These are phyloP conservation scores for Dicrurus megarhynchus DNA, from an alignment of 2,113 vertebrate species.

Conservation along the genomic window DNA sequence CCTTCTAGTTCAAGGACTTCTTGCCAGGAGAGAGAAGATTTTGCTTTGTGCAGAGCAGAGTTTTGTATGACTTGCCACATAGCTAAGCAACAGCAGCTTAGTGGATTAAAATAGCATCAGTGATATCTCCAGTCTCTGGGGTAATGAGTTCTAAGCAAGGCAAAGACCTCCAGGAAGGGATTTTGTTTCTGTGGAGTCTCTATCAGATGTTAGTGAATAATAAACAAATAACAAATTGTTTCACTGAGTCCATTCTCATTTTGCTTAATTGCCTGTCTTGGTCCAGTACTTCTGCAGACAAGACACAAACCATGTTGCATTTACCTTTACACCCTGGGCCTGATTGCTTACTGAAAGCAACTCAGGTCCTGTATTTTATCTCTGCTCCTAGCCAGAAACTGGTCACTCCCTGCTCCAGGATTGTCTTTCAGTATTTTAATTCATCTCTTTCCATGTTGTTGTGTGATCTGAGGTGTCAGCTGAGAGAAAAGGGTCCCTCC, in stretches of 20 bases:
- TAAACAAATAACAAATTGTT: slow-evolving; percentile 34
- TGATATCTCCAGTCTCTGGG: slow-evolving; percentile 27
- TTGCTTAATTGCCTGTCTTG: slow-evolving; percentile 20
- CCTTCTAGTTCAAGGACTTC: not conserved
- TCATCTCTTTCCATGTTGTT: not conserved
- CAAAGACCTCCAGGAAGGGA: slow-evolving; percentile 33
- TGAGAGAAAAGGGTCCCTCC: not conserved
- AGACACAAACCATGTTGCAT: not conserved
- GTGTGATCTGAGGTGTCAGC: not conserved
- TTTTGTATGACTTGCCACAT: not conserved
- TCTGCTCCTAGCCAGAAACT: not conserved
- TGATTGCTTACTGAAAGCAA: not conserved
- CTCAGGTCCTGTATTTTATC: not conserved
- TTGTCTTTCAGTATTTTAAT: not conserved
- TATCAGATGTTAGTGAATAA: not conserved
- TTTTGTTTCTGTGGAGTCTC: slow-evolving; percentile 19
- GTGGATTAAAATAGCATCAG: slow-evolving; percentile 48
- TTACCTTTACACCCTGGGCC: not conserved
- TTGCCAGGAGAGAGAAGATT: not conserved
- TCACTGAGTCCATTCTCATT: not conserved
- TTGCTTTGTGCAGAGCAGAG: not conserved
- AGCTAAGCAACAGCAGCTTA: slow-evolving; percentile 20
- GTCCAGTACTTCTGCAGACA: not conserved
- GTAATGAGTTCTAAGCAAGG: slow-evolving; percentile 39
- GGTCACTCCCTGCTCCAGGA: not conserved